A percentile compares a stretch with the other conserved stretches of the same genome.
Evolutionary conservation across 2,113 vertebrate genomes (phyloP).

Genomic region (Synodontis membranacea): DNA sequence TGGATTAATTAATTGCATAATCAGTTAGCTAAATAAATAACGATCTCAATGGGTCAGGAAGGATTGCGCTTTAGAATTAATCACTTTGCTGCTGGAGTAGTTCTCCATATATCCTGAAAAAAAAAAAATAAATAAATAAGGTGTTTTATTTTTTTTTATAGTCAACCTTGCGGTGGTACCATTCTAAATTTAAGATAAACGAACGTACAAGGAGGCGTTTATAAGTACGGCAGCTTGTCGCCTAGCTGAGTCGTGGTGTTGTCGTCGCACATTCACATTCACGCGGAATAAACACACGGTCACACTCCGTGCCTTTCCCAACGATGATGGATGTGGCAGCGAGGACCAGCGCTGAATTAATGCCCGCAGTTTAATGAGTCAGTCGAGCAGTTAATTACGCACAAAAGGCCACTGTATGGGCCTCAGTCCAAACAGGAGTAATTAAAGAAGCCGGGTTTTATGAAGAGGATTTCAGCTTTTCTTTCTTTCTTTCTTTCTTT

Average conservation of each 20-base stretch:
- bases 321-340: constrained; percentile 65
- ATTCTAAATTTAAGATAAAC: neutral
- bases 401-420: constrained; percentile 61
- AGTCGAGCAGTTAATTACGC: constrained; percentile 65
- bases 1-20: neutral
- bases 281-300: constrained; percentile 42
- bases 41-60: neutral
- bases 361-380: constrained; percentile 60
- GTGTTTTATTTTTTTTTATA: too few species aligned
- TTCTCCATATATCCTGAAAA: neutral
- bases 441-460: constrained; percentile 23
- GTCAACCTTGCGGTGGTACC: neutral
- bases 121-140: too few species aligned
- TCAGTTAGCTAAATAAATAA: constrained; percentile 1
- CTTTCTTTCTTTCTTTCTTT: neutral
- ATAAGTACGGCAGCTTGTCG: neutral
- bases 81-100: neutral
- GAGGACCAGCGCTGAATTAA: constrained; percentile 61
- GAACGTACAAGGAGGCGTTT: too few species aligned
- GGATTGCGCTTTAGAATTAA: neutral
- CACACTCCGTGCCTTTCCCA: constrained; percentile 56
- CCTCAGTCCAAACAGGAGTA: constrained; percentile 47
- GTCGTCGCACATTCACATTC: neutral
- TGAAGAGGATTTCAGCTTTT: neutral
- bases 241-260: neutral